Evolutionary conservation across 2,113 vertebrate genomes (phyloP).

Genomic region (Dissostichus mawsoni): DNA sequence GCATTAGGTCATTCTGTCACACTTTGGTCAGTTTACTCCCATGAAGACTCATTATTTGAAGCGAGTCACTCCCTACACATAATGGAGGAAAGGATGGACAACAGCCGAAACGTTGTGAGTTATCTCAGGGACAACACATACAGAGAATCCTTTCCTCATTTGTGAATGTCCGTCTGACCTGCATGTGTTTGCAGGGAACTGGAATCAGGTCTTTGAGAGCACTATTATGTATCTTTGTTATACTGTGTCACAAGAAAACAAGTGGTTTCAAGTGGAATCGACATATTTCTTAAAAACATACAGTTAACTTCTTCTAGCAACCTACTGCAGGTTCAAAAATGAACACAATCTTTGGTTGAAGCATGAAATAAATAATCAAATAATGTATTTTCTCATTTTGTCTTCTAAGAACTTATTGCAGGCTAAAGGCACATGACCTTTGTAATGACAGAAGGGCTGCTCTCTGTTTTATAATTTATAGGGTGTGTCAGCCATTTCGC

Average conservation of each 20-base stretch:
- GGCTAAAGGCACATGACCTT: not conserved
- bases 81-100: not conserved
- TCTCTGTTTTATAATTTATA: constrained; percentile 49
- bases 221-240: not conserved
- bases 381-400: not conserved
- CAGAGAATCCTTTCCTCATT: constrained; percentile 4
- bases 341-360: not conserved
- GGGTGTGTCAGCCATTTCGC: constrained; percentile 39
- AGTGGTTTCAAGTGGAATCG: no score
- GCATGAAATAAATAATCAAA: not conserved
- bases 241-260: not conserved
- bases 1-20: not conserved
- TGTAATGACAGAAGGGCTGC: not conserved
- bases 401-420: not conserved
- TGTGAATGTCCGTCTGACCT: not conserved
- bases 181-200: not conserved
- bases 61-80: not conserved
- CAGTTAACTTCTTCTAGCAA: not conserved
- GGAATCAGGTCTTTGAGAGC: not conserved
- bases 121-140: constrained; percentile 5
- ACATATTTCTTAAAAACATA: not conserved
- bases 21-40: not conserved
- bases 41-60: not conserved
- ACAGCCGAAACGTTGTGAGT: not conserved
- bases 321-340: not conserved